These are phyloP conservation scores for Unio delphinus DNA, from an alignment of 2,888 invertebrate species.

Conservation along the genomic window DNA sequence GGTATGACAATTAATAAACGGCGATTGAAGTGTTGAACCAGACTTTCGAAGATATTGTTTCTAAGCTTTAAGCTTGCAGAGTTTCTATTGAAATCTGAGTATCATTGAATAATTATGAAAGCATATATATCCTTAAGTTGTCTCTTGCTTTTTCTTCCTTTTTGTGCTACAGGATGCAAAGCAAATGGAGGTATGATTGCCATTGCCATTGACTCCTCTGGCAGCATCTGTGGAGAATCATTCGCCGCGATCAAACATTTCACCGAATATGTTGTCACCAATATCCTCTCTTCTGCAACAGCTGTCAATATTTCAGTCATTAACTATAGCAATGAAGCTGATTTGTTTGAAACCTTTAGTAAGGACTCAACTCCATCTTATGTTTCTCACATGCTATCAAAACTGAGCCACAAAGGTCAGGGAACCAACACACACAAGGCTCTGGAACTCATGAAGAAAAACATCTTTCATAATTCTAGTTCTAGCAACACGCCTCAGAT, in stretches of 20 bases:
- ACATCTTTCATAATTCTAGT: conserved; percentile 9
- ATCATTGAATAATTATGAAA: no score
- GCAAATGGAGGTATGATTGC: no score
- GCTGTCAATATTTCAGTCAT: conserved; percentile 25
- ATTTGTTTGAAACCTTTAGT: conserved; percentile 11
- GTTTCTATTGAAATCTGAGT: no score
- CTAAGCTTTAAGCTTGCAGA: no score
- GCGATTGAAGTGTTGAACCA: no score
- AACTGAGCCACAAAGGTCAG: conserved; percentile 24
- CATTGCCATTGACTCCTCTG: conserved; percentile 48
- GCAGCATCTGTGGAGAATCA: conserved; percentile 35
- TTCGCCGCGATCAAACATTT: conserved; percentile 27
- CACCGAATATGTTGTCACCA: conserved; percentile 22
- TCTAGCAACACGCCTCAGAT: conserved; percentile 20
- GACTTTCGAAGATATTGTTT: no score
- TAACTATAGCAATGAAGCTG: conserved; percentile 25
- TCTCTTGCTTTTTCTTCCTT: no score
- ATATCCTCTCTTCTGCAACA: conserved; percentile 19
- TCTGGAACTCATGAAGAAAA: conserved; percentile 17
- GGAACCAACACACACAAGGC: conserved; percentile 33
- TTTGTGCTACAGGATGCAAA: no score
- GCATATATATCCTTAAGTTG: no score
- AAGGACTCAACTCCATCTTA: no score
- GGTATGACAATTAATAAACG: no score
- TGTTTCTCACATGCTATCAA: not conserved